Evolutionary conservation across 2,113 vertebrate genomes (phyloP).

Genomic region (Melanocharis versteri): DNA sequence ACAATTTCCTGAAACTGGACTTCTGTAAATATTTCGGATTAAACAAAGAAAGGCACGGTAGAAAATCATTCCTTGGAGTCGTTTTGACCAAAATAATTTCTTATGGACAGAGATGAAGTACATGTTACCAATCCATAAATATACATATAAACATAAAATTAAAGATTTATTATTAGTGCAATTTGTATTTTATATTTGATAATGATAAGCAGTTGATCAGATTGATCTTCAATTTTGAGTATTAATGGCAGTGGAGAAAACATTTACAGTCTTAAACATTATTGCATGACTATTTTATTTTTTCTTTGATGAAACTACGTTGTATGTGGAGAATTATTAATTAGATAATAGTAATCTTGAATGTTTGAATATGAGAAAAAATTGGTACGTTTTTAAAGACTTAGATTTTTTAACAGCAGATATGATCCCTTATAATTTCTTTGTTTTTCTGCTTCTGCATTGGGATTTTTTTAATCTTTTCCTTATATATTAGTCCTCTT

Average conservation of each 20-base stretch:
- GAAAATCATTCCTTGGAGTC: background rate
- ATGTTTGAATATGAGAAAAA: background rate
- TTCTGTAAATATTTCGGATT: background rate
- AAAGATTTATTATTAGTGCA: background rate
- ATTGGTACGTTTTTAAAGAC: background rate
- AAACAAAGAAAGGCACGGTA: background rate
- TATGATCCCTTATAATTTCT: background rate
- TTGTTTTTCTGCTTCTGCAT: background rate
- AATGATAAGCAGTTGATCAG: background rate
- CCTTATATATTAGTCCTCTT: background rate
- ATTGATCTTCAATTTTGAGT: background rate
- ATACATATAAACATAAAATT: background rate
- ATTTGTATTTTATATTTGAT: background rate
- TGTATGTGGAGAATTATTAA: background rate
- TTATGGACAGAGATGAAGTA: background rate
- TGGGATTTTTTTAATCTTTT: background rate
- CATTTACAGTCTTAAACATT: background rate
- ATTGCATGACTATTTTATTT: background rate
- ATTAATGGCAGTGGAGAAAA: background rate
- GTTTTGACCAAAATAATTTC: background rate
- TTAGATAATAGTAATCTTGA: background rate
- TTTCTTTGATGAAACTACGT: background rate
- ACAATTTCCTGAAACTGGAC: background rate
- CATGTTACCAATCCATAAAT: background rate
- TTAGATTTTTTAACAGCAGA: background rate